Conservation (phyloP, 2,113 vertebrate genomes). For the Enhydra lutris region DNA sequence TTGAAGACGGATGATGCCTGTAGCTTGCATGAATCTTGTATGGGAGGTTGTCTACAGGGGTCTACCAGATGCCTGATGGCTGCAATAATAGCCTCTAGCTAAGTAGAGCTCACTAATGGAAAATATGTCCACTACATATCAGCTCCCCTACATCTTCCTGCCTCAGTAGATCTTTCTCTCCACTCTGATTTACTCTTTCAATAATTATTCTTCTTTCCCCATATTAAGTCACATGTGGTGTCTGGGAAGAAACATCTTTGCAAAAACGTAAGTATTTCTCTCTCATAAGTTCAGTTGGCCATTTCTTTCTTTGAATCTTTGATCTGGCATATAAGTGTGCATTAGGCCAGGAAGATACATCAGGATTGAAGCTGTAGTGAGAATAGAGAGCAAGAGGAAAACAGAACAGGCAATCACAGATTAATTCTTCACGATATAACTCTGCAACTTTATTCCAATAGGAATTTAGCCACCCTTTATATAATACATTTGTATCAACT, state of each 20-base stretch:
- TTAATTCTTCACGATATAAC: background rate
- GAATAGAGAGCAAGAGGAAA: background rate
- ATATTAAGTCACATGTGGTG: background rate
- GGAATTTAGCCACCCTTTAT: background rate
- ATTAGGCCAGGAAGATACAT: background rate
- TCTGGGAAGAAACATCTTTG: background rate
- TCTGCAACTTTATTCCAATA: background rate
- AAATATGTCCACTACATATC: background rate
- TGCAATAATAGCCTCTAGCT: background rate
- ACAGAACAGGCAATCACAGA: background rate
- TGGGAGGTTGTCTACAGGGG: rapidly evolving
- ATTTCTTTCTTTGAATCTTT: background rate
- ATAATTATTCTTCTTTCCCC: background rate
- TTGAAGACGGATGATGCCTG: background rate
- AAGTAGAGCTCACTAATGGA: rapidly evolving
- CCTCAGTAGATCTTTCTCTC: background rate
- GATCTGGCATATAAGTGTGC: background rate
- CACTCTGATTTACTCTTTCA: background rate
- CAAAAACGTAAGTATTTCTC: background rate
- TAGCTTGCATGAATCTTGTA: rapidly evolving
- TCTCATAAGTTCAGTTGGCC: background rate
- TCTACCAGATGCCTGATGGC: rapidly evolving
- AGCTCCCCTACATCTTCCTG: background rate
- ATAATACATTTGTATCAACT: conserved; percentile 9
- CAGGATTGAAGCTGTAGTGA: too few relatives aligned